Base-by-base conservation (phyloP, 2,113 vertebrate species). In the Cyphomyrus plagiostoma region DNA sequence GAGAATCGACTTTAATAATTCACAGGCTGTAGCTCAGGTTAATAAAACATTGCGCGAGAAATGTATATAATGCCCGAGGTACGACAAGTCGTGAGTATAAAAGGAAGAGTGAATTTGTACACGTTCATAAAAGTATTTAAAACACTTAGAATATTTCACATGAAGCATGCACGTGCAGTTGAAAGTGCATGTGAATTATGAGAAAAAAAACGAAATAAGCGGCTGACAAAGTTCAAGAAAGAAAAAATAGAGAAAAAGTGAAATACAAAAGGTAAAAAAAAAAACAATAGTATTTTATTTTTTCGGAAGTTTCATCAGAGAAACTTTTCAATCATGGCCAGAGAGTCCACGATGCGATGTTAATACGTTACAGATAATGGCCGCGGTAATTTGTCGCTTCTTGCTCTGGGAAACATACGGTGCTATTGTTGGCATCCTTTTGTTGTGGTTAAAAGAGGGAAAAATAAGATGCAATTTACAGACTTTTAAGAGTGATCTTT, bases 381-480 rank as follows among this genome's bases (percentile, higher is more conserved):
- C 77, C 86, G 30, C 90, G 89, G 94, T 95, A 96, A 96, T 96
- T 95, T 94, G 94, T 95, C 94, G 89, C 91, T 89, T 89, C 92
- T 82, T 46, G 52, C 87, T 89, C 88, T 91, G 93, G 93, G 95
- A 94, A 93, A 92, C 96, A 96, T 52, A 95, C 95, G 87, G 96
- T 39, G 96, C 95, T 93, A 95, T 96, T 96, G 95, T 96, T 92
- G 90, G 92, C 83, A 90, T 93, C 91, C 92, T 94, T 95, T 96
- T 96, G 95, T 95, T 93, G 94, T 95, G 95, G 95, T 95, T 95
- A 95, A 96, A 96, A 95, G 95, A 94, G 93, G 93, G 92, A 95
- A 94, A 95, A 96, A 96, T 96, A 96, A 96, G 95, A 96, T 96
- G 95, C 95, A 96, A 96, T 96, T 96, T 95, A 95, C 93, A 95